Evolutionary conservation across 2,113 vertebrate species (phyloP), one percentile per base, ranked within the genome.

Genomic region (Neodon shergylaensis): DNA sequence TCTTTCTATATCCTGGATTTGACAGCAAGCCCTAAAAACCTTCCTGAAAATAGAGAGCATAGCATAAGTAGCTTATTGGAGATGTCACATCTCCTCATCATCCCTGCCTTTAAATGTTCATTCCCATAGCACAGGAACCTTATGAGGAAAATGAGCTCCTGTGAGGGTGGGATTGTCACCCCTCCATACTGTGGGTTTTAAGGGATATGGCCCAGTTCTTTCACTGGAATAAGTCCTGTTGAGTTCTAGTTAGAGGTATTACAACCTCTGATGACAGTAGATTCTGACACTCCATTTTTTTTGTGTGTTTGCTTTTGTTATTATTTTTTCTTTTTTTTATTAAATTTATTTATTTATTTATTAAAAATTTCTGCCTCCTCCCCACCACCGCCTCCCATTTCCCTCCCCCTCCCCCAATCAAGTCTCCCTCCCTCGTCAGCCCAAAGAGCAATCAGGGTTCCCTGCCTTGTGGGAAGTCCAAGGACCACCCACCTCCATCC

Each of bases 61-160:
- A 33, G 5, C 5, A 21, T 21, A 2, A 31, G n/a, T 19, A 26
- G 3, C 12, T 74, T 81, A 3, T 33, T n/a, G 0, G 39, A 65
- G 11, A 42, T 49, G 31, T 24, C 44, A 26, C 11, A 17, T 3
- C 1, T 26, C 17, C 2, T 16, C 42, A 5, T 63, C 33, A 17
- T 10, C 3, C 3, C 21, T 47, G 10, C 2, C 24, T 84, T 70
- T 66, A 16, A 47, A 73, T 44, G 33, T 52, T 13, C 52, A 19
- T 42, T 8, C 44, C 3, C 26, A 82, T 9, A 78, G 1, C 14
- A 7, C 28, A 90, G 24, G 28, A 7, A 68, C 8, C 2, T 16
- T n/a, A 0, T 4, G 19, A 58, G 5, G 1, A 14, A 28, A 7
- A 61, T n/a, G 2, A 52, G 0, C 33, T n/a, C 8, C 7, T 52